Conservation (phyloP, 2,113 vertebrate genomes). For the Ahaetulla prasina region DNA sequence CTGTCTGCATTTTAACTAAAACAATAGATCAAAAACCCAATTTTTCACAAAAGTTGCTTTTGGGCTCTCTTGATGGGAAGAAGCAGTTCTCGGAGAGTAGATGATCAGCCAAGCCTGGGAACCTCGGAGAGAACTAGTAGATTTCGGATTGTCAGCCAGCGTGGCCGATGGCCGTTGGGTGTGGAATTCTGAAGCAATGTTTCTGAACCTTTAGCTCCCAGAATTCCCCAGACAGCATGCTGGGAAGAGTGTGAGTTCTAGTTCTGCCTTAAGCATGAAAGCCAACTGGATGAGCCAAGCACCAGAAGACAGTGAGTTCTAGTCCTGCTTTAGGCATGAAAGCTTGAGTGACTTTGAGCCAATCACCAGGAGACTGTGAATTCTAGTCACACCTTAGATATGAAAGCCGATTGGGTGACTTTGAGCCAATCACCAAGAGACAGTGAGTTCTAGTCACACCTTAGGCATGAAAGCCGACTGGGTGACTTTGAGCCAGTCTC, state of each 20-base stretch:
- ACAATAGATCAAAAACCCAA: not conserved
- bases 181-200: not conserved
- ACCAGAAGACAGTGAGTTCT: not conserved
- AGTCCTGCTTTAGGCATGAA: not conserved
- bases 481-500: not conserved
- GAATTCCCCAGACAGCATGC: not conserved
- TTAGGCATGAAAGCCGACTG: not conserved
- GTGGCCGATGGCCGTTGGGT: not conserved
- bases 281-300: not conserved
- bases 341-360: too few relatives aligned
- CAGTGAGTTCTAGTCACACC: not conserved
- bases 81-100: not conserved
- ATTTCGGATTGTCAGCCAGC: not conserved
- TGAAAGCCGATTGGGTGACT: too few relatives aligned
- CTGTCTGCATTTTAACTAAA: not conserved
- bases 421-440: not conserved
- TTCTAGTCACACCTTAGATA: too few relatives aligned
- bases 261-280: not conserved
- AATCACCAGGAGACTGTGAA: too few relatives aligned
- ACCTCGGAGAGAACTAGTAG: not conserved
- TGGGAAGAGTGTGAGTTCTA: not conserved
- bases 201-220: not conserved
- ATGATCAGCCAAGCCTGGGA: not conserved
- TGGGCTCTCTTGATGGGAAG: not conserved
- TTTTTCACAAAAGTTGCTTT: not conserved